Percentiles rank a stretch among this genome's conserved stretches.
Evolutionary conservation across 1,140 invertebrate genomes (phyloP).

Genomic region (Hyposmocoma kahamanoa): DNA sequence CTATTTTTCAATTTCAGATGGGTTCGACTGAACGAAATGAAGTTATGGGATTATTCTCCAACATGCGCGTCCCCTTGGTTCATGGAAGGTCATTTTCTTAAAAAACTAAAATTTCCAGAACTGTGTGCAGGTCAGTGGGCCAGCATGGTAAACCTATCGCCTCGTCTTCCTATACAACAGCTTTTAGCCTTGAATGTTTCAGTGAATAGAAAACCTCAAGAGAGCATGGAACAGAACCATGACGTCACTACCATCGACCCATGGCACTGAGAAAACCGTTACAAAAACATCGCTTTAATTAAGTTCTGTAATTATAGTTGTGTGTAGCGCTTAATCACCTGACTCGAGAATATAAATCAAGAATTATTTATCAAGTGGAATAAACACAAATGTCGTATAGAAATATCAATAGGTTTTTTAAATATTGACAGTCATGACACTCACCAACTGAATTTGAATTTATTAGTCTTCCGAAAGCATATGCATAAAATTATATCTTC

Average conservation of each 20-base stretch:
- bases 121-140: slow-evolving; percentile 90
- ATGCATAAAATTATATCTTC: too few species aligned
- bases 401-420: too few species aligned
- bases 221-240: slow-evolving; percentile 57
- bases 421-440: too few species aligned
- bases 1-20: too few species aligned
- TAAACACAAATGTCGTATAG: too few species aligned
- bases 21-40: slow-evolving; percentile 78
- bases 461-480: too few species aligned
- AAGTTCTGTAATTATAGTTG: too few species aligned
- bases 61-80: slow-evolving; percentile 84
- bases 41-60: slow-evolving; percentile 83
- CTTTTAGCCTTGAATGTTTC: slow-evolving; percentile 64
- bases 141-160: slow-evolving; percentile 84
- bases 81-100: slow-evolving; percentile 79
- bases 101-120: slow-evolving; percentile 84
- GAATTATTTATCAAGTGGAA: too few species aligned
- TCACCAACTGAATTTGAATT: too few species aligned
- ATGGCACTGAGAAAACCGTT: slow-evolving; percentile 28
- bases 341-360: too few species aligned
- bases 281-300: neutral
- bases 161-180: slow-evolving; percentile 76
- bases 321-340: too few species aligned
- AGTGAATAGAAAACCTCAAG: slow-evolving; percentile 66
- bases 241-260: slow-evolving; percentile 42